A percentile compares a stretch with the other conserved stretches of the same genome.
These are phyloP conservation scores for Pseudochirops cupreus DNA, from an alignment of 2,797 vertebrate species.

Conservation along the genomic window DNA sequence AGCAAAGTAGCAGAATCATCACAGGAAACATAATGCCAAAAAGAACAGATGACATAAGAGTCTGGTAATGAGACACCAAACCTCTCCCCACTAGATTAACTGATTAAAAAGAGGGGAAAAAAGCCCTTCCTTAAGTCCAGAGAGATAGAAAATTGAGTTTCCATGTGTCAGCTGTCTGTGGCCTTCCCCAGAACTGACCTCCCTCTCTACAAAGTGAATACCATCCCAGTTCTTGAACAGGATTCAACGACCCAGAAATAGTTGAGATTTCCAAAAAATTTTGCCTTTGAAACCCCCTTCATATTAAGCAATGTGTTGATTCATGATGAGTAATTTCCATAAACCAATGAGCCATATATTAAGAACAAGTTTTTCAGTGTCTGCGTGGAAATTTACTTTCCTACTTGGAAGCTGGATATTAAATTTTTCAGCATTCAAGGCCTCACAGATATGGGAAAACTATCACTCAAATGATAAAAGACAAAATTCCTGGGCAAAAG, in stretches of 20 bases:
- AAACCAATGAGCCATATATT: not conserved
- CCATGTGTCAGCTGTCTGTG: not conserved
- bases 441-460: not conserved
- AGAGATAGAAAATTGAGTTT: not conserved
- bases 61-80: not conserved
- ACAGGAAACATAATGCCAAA: constrained; percentile 12
- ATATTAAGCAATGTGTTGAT: not conserved
- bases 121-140: not conserved
- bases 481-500: not conserved
- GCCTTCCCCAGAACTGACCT: not conserved
- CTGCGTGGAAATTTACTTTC: not conserved
- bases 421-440: constrained; percentile 26
- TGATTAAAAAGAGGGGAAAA: not conserved
- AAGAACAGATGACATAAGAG: constrained; percentile 3
- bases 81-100: not conserved
- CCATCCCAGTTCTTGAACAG: not conserved
- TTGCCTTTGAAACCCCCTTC: not conserved
- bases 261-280: constrained; percentile 11
- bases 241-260: not conserved
- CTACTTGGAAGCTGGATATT: not conserved
- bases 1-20: not conserved
- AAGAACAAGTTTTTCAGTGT: not conserved
- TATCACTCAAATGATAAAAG: not conserved
- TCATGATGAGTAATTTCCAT: not conserved
- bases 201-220: not conserved